Conservation (phyloP, 2,113 vertebrate genomes). For the Cebus imitator region DNA sequence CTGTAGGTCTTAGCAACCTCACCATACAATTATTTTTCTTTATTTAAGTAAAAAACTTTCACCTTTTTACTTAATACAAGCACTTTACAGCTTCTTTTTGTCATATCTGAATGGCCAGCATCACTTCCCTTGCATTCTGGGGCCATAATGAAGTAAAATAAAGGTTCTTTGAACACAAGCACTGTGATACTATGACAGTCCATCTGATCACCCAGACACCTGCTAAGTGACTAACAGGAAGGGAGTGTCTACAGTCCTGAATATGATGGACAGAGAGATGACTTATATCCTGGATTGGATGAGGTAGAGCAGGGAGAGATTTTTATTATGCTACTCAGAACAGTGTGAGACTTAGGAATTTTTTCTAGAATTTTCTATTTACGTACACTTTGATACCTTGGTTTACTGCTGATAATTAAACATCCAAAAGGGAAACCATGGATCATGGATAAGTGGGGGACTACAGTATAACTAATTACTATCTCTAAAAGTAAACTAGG, state of each 20-base stretch:
- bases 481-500: not conserved
- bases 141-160: not conserved
- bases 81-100: not conserved
- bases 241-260: not conserved
- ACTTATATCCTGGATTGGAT: not conserved
- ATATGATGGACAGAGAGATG: not conserved
- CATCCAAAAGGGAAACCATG: not conserved
- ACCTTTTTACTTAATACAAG: not conserved
- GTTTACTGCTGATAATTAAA: not conserved
- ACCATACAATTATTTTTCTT: not conserved
- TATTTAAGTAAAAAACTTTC: not conserved
- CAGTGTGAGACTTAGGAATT: not conserved
- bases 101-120: not conserved
- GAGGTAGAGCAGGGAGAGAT: not conserved
- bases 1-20: not conserved
- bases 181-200: not conserved
- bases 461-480: not conserved
- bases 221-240: not conserved
- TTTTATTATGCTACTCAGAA: not conserved
- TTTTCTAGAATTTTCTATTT: not conserved
- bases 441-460: not conserved
- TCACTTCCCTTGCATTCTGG: not conserved
- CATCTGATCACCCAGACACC: not conserved
- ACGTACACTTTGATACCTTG: not conserved
- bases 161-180: not conserved